phyloP scores from a whole-genome alignment of 2,113 vertebrate species.

The Atrichornis clamosus region DNA sequence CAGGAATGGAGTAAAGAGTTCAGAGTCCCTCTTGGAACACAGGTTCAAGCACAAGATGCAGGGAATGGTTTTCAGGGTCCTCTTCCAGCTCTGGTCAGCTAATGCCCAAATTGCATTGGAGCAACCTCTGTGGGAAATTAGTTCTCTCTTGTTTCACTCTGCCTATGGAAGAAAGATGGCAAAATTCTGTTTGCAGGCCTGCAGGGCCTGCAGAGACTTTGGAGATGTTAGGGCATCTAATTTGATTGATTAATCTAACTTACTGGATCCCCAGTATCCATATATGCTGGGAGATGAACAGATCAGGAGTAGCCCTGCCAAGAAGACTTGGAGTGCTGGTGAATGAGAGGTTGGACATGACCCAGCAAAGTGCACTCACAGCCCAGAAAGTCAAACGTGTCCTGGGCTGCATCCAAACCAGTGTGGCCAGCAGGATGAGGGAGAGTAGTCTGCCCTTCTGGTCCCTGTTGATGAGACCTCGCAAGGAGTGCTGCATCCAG shows the following conservation, averaged over 20 bases:
- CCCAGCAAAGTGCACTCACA: accelerated
- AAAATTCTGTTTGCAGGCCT: accelerated
- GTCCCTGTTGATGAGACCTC: not conserved
- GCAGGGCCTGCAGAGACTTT: not conserved
- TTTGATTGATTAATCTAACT: not conserved
- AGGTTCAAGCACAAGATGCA: accelerated
- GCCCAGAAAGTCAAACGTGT: not conserved
- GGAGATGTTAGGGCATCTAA: not conserved
- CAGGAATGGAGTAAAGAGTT: not conserved
- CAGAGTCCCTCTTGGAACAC: not conserved
- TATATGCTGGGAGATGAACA: too few species aligned
- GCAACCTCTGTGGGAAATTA: not conserved
- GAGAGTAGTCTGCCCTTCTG: not conserved
- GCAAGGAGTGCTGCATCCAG: not conserved
- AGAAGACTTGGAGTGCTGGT: not conserved
- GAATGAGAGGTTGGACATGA: not conserved
- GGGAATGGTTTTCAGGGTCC: not conserved
- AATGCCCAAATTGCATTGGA: not conserved
- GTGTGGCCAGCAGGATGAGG: accelerated
- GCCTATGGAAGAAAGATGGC: accelerated
- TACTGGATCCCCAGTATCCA: not conserved
- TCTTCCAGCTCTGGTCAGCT: not conserved
- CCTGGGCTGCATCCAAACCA: not conserved
- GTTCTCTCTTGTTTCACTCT: not conserved
- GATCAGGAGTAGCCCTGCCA: accelerated